These are phyloP conservation scores for Rallus limicola DNA, from an alignment of 2,113 vertebrate genomes.

Conservation along the genomic window DNA sequence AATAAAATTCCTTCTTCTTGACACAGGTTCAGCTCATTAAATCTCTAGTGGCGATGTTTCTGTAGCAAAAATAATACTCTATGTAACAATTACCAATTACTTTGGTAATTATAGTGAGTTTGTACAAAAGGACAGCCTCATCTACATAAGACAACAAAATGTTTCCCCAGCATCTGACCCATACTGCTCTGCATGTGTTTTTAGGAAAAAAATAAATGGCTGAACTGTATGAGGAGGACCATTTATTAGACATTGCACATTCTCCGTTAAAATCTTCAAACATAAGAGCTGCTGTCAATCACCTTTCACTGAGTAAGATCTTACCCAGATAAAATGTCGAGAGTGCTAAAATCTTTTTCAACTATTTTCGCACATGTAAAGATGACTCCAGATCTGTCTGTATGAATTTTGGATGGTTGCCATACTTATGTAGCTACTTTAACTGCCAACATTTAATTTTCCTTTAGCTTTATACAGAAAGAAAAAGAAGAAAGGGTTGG, in stretches of 20 bases:
- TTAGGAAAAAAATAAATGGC: conserved; percentile 25
- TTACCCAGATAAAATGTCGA: not conserved
- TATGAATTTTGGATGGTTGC: conserved; percentile 38
- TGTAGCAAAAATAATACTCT: conserved; percentile 9
- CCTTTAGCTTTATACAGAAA: conserved; percentile 29
- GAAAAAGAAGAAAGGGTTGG: not conserved
- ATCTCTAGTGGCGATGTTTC: conserved; percentile 5
- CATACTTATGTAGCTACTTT: conserved; percentile 52
- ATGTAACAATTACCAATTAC: conserved; percentile 51
- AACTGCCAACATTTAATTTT: conserved; percentile 53
- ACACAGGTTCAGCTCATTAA: conserved; percentile 48
- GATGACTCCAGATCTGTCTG: conserved; percentile 16
- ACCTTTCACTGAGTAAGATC: not conserved
- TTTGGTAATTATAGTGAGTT: conserved; percentile 35
- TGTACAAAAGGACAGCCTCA: conserved; percentile 12
- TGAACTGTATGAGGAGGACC: not conserved
- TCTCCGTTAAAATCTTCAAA: not conserved
- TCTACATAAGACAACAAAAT: not conserved
- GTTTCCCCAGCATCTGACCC: conserved; percentile 9
- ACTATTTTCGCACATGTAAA: conserved; percentile 28
- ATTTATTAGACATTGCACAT: conserved; percentile 17
- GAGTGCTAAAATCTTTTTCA: conserved; percentile 32
- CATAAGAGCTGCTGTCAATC: conserved; percentile 29
- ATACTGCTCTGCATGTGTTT: not conserved
- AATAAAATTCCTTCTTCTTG: conserved; percentile 29